Conservation (phyloP, 2,797 vertebrate genomes). For the Clarias platycephalus region DNA sequence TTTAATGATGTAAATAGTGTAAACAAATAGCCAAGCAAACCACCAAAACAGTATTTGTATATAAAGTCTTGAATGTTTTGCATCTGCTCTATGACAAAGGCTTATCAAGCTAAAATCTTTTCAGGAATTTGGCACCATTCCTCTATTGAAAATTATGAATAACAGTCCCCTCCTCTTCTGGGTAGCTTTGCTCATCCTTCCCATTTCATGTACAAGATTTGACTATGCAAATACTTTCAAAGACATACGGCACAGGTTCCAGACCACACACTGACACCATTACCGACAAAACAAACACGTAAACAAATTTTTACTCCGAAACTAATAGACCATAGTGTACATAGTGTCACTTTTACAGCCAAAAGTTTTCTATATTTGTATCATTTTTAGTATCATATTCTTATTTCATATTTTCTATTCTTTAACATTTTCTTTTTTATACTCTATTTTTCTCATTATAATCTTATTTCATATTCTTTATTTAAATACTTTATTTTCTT, state of each 20-base stretch:
- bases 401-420: too few species aligned
- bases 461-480: too few species aligned
- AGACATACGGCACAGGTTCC: constrained; percentile 6
- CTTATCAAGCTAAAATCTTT: not conserved
- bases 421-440: too few species aligned
- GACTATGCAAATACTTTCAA: constrained; percentile 53
- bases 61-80: not conserved
- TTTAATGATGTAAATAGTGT: not conserved
- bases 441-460: too few species aligned
- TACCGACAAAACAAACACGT: not conserved
- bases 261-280: not conserved
- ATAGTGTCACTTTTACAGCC: too few species aligned
- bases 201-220: constrained; percentile 41
- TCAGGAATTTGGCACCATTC: not conserved
- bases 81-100: not conserved
- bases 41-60: not conserved
- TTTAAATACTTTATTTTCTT: too few species aligned
- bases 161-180: not conserved
- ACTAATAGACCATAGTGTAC: not conserved
- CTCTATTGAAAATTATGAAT: not conserved
- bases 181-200: constrained; percentile 10
- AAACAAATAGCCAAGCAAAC: not conserved
- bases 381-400: too few species aligned
- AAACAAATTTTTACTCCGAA: not conserved
- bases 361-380: too few species aligned